Conservation (phyloP, 2,797 vertebrate genomes). For the Meriones psammophilus region DNA sequence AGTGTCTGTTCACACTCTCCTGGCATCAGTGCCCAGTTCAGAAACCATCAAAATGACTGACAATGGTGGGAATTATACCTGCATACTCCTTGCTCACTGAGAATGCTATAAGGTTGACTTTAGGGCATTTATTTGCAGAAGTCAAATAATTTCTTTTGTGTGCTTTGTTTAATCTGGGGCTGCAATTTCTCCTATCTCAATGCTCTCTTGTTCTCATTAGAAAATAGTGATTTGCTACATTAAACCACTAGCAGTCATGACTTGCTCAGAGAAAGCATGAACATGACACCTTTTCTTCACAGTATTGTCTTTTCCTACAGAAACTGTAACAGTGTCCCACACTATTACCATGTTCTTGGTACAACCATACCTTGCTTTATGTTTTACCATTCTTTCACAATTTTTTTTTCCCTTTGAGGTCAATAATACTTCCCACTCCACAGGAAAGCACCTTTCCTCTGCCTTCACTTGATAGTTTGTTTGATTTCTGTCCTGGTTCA, state of each 20-base stretch:
- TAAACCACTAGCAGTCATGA: neutral
- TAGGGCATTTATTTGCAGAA: neutral
- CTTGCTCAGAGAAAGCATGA: neutral
- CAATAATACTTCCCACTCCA: neutral
- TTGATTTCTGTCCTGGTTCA: neutral
- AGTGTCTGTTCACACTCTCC: neutral
- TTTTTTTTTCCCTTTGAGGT: neutral
- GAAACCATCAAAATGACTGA: constrained; percentile 6
- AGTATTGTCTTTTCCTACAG: neutral
- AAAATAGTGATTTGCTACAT: neutral
- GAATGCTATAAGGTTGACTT: neutral
- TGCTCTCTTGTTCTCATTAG: neutral
- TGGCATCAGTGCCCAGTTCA: neutral
- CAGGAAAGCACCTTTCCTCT: neutral
- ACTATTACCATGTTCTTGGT: too few species aligned
- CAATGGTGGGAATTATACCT: neutral
- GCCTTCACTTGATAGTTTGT: neutral
- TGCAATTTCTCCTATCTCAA: neutral
- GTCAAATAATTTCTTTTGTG: neutral
- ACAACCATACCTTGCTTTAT: too few species aligned
- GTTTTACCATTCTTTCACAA: neutral
- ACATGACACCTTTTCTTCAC: neutral
- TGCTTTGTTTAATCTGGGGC: neutral
- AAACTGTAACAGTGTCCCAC: neutral
- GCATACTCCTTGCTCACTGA: neutral